Evolutionary conservation across 2,113 vertebrate genomes (phyloP).

Genomic region (Paratilapia polleni): DNA sequence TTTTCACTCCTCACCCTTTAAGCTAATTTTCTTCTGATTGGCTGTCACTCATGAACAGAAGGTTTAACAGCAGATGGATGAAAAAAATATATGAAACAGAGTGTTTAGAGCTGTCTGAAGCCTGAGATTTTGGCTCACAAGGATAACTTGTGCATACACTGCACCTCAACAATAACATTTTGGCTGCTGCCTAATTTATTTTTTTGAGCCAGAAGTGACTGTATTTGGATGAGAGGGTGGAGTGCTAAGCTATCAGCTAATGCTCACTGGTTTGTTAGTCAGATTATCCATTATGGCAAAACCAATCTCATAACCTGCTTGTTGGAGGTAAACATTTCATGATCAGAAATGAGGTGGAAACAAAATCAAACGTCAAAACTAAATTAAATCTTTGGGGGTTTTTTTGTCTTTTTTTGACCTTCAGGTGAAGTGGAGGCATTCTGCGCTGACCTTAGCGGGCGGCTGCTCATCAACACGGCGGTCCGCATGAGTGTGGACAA

Average conservation of each 20-base stretch:
- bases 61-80: not conserved
- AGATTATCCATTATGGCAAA: no score
- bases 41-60: not conserved
- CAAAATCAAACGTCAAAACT: not conserved
- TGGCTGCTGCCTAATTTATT: no score
- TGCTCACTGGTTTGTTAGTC: no score
- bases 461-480: constrained; percentile 84
- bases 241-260: no score
- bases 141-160: no score
- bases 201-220: no score
- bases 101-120: not conserved
- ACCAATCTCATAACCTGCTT: accelerated
- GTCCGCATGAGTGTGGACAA: constrained; percentile 86
- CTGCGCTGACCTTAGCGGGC: constrained; percentile 83
- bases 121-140: not conserved
- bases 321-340: accelerated
- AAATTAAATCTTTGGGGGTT: not conserved
- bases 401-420: not conserved
- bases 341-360: not conserved
- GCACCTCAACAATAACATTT: no score
- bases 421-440: constrained; percentile 86
- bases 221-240: no score
- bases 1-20: not conserved
- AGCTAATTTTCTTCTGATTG: not conserved
- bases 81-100: not conserved